Base-by-base conservation (phyloP, 1,140 invertebrate species). In the Glomeris maerens region DNA sequence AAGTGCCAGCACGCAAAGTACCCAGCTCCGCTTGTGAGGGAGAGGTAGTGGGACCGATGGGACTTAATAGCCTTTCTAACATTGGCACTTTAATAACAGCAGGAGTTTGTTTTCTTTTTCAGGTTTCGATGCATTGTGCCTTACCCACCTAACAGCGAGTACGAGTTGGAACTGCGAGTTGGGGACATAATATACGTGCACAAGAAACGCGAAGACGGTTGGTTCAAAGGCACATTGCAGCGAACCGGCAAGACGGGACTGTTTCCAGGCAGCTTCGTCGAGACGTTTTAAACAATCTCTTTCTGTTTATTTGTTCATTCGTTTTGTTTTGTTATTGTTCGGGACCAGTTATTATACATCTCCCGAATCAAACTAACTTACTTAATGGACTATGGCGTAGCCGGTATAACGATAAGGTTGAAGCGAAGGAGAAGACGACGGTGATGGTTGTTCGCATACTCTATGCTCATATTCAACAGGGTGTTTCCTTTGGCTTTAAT, bases 81-180 rank as follows among this genome's bases (percentile, higher is more conserved):
- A n/a, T n/a, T n/a, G n/a, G n/a, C n/a, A n/a, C 31, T 13, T 17
- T 13, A 44, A 44, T 44, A 21, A 20, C n/a, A 13, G 41, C 7
- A 44, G 10, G n/a, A 44, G n/a, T 45, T 49, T 45, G 47, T 23
- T 36, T 54, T 56, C 50, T 50, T 42, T 42, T 69, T 59, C 61
- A 77, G 81, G 68, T 93, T 85, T 62, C 79, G 86, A 27, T 94
- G 90, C 66, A 84, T 92, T 54, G 84, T 86, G 22, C 83, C 89
- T 4, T 95, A 94, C 72, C 90, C 91, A n/a, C 85, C 90, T 1
- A 91, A 93, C 62, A 88, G 84, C 54, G 88, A 93, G 55, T 86
- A 89, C 61, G 88, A 93, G 65, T 59, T 94, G 52, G 86, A 92
- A 62, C 70, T 95, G 1, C 81, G 84, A 54, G 76, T 91, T 17